Evolutionary conservation across 2,888 invertebrate genomes (phyloP).

Genomic region (Euplagia quadripunctaria): DNA sequence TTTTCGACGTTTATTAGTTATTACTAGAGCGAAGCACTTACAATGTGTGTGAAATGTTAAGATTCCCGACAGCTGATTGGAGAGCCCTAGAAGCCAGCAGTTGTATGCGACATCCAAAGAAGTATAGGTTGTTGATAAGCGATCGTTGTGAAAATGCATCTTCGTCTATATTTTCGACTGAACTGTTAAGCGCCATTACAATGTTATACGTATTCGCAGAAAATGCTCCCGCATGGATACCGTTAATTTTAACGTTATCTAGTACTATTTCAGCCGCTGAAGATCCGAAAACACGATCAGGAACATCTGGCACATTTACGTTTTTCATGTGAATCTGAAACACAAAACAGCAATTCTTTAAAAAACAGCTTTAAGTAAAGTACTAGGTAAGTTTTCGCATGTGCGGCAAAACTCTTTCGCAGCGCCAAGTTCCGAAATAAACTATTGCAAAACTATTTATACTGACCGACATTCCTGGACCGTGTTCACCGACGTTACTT

Average conservation of each 20-base stretch:
- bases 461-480: conserved; percentile 87
- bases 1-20: not conserved
- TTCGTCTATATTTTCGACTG: conserved; percentile 87
- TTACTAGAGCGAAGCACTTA: conserved; percentile 58
- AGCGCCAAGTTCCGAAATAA: not conserved
- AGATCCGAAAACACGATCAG: conserved; percentile 89
- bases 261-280: conserved; percentile 88
- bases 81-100: conserved; percentile 88
- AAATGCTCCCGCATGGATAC: conserved; percentile 89
- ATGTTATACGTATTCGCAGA: conserved; percentile 89
- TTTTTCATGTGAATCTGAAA: conserved; percentile 90
- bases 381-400: conserved; percentile 23
- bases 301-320: conserved; percentile 87
- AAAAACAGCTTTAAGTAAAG: conserved; percentile 21
- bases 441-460: conserved; percentile 35
- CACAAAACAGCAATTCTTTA: not conserved
- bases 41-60: conserved; percentile 90
- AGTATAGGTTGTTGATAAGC: conserved; percentile 88
- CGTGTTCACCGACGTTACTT: conserved; percentile 89
- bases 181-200: conserved; percentile 88
- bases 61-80: conserved; percentile 88
- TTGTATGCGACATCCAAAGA: conserved; percentile 87
- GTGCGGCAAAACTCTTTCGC: conserved; percentile 19
- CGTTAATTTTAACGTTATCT: conserved; percentile 81
- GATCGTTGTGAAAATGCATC: conserved; percentile 89